Conservation (phyloP, 2,113 vertebrate genomes). For the Micromys minutus region DNA sequence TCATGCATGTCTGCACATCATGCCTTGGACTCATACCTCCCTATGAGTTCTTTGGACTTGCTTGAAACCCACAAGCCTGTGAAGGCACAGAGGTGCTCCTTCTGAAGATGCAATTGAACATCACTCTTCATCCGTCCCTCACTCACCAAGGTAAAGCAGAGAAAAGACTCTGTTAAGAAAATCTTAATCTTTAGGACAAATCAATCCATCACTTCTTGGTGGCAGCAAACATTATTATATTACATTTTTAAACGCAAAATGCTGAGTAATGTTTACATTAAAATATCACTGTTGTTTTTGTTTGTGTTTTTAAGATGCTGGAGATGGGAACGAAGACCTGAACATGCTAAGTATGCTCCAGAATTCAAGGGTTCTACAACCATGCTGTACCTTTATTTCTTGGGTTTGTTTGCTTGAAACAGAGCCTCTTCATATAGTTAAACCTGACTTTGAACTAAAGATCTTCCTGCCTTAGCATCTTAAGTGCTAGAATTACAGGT, state of each 20-base stretch:
- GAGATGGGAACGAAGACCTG: not conserved
- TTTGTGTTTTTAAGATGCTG: not conserved
- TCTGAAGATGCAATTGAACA: fast-evolving
- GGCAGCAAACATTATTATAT: not conserved
- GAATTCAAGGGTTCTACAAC: not conserved
- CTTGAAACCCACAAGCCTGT: not conserved
- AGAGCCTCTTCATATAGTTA: too few relatives aligned
- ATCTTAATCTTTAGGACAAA: not conserved
- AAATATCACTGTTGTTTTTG: not conserved
- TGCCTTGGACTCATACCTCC: not conserved
- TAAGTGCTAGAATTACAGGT: not conserved
- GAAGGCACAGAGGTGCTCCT: not conserved
- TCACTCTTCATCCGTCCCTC: not conserved
- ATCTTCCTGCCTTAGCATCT: not conserved
- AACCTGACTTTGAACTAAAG: not conserved
- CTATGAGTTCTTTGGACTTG: not conserved
- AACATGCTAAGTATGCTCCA: not conserved
- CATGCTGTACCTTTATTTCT: not conserved
- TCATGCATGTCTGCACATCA: not conserved
- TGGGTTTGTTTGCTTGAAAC: not conserved
- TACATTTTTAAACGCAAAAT: not conserved
- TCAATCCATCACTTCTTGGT: not conserved
- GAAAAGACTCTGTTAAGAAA: not conserved
- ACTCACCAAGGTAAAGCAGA: not conserved
- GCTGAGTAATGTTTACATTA: not conserved